Evolutionary conservation across 2,888 invertebrate species (phyloP), one percentile per base, ranked within the genome.

Genomic region (Ichneumoninae sp.): DNA sequence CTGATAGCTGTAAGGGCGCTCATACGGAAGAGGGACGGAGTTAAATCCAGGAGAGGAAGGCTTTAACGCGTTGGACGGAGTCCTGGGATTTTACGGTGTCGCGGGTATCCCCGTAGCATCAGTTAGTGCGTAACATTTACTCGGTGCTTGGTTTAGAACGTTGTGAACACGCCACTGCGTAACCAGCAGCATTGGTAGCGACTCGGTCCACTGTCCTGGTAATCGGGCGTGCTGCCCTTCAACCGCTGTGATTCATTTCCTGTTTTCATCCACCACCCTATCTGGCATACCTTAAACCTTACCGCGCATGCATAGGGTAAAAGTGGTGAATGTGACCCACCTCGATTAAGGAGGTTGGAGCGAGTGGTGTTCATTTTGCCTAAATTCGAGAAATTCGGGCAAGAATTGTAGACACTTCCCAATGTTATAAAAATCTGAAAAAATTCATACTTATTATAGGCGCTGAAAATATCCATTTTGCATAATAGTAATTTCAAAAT

Each of bases 1-100:
- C 74, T 83, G 68, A 83, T 85, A 85, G 78, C 83, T 71, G 63
- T 73, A 63, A 33, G 57, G 68, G 30, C 57, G 54, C 30, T 69
- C 5, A 47, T 50, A 33, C 19, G 10, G 30, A 57, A 30, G 30
- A 78, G 66, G 73, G 50, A 33, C n/a, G 66, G 36, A 22, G 40
- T 33, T 33, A 63, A 63, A 63, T 63, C 60, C 60, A 30, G 60
- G 57, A 26, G 68, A 75, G 57, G 44, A 44, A 69, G 50, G 74
- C 57, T 71, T 63, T 63, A 69, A 74, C 74, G 50, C 75, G 66
- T 57, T 69, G 47, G 26, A 70, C 47, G 8, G 19, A 71, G 19
- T 22, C 44, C 63, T 26, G 68, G 68, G 74, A 76, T 81, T 81
- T 81, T 33, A 79, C 71, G 60, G 57, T 81, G 74, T 70, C 47